Evolutionary conservation across 1,140 invertebrate genomes (phyloP).

Genomic region (Eriocheir sinensis): DNA sequence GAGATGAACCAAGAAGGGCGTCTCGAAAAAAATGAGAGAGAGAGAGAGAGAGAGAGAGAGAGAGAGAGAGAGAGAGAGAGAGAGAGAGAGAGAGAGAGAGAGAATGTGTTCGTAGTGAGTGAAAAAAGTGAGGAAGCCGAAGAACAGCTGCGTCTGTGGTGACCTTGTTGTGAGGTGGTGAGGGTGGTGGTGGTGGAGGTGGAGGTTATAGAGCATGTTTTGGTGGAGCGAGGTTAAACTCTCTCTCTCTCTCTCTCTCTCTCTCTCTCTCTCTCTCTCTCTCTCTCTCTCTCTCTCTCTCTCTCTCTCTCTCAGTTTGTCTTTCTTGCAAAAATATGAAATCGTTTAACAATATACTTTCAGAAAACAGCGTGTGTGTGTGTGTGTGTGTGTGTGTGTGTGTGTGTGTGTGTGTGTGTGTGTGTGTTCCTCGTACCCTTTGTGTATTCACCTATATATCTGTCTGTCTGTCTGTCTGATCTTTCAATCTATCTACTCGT

Average conservation of each 20-base stretch:
- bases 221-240: neutral
- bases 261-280: conserved; percentile 1
- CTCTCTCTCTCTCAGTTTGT: neutral
- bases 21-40: neutral
- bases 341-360: neutral
- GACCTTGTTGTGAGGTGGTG: no score
- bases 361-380: neutral
- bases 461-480: neutral
- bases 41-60: conserved; percentile 22
- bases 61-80: conserved; percentile 22
- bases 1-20: no score
- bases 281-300: conserved; percentile 1
- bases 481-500: neutral
- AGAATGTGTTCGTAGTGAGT: neutral
- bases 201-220: no score
- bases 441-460: neutral
- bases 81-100: neutral
- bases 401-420: conserved; percentile 26
- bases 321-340: neutral
- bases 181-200: no score
- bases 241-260: conserved; percentile 52
- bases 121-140: neutral
- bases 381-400: neutral
- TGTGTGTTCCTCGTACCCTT: neutral
- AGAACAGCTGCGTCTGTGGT: neutral